Evolutionary conservation across 2,797 vertebrate species (phyloP), one percentile per base, ranked within the genome.

Genomic region (Hirundo rustica): DNA sequence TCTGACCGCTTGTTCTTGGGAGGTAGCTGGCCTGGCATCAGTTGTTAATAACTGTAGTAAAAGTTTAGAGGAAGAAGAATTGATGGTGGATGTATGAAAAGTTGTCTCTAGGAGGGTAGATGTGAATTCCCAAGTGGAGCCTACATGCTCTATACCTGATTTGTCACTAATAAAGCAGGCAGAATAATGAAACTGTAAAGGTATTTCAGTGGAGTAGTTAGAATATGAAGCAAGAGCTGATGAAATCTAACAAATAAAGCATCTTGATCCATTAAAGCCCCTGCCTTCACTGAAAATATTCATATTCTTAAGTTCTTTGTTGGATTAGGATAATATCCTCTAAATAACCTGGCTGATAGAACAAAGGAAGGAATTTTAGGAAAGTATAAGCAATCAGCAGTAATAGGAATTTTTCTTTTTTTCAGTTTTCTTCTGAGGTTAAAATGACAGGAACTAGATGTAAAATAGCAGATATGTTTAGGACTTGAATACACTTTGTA

Each of bases 381-480:
- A n/a, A 93, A 92, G 64, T 61, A 45, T 36, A 93, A 91, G 71
- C n/a, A 29, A 72, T 92, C 91, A 89, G 74, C 66, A 76, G 85
- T 92, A 88, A 86, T 47, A 19, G 25, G 42, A 66, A 5, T 72
- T 76, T 38, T 79, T 54, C 30, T 60, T 53, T 76, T 66, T 47
- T 34, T 11, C 21, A 34, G 1, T 77, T 91, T 78, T 36, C 70
- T 88, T 78, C 55, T 85, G 66, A 92, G 79, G 92, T 87, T 90
- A 89, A 89, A 95, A 85, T 94, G 90, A 91, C 64, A 90, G 66
- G 67, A 92, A 85, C 88, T 82, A 91, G 78, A 77, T 94, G 87
- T 92, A 79, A 88, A 88, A 65, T 30, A 88, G 79, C 84, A 86
- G 84, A 94, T 84, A 90, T 0, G 13, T 87, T 94, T 80, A 92